Base-by-base conservation (phyloP, 1,140 invertebrate genomes). In the Tetramorium parvispinum region DNA sequence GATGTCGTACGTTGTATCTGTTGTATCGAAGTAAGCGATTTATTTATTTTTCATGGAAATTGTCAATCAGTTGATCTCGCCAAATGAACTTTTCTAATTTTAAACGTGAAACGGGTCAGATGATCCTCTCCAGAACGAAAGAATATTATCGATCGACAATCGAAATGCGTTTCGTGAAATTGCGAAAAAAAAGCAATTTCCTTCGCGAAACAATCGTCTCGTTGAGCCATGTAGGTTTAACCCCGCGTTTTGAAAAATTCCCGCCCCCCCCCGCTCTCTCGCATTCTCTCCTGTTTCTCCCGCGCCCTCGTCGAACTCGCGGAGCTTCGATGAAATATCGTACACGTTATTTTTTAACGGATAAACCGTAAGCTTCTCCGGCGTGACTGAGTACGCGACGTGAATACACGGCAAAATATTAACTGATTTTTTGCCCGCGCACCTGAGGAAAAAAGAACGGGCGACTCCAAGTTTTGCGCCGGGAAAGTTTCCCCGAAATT, bases 161-260 rank as follows among this genome's bases (percentile, higher is more conserved):
- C 40, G 53, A 55, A 32, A 73, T n/a, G 37, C 37, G 79, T 70
- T 27, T 21, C 18, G 43, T 11, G 27, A 43, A 81, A 81, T 81
- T 83, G 53, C 40, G 53, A 83, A 83, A 83, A 82, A 83, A 83
- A 83, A 83, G 68, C 79, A 83, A 83, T 83, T 83, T 83, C 70
- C 79, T 83, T 83, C 24, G 68, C 55, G 53, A 75, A 83, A 83
- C 79, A 83, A 83, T 83, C 68, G 68, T 83, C 55, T 73, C 53
- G 79, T 73, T 75, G 68, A 83, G 68, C 68, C 68, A n/a, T 32
- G 79, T 59, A 73, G 79, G 79, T 83, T 83, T 75, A 83, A 83
- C 79, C n/a, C n/a, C 40, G 43, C 53, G 79, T 83, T 83, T 73
- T 70, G 68, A 75, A 83, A 83, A 82, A 73, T 59, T 51, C 10